phyloP scores from a whole-genome alignment of 2,888 invertebrate genomes.

The Harmothoe impar region DNA sequence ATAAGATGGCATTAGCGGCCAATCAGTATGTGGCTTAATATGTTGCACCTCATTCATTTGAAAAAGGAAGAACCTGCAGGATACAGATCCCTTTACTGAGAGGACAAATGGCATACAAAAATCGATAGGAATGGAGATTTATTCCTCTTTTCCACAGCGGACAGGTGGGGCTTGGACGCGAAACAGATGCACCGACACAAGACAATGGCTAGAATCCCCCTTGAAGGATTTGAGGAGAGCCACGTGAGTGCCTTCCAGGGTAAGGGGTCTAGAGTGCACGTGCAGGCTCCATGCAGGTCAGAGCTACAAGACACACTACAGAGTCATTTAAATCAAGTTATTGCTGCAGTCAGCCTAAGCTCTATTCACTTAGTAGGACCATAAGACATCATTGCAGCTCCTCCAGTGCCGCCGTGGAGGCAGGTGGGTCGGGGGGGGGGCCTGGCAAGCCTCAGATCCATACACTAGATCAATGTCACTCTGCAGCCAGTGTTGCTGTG shows the following conservation, averaged over 20 bases:
- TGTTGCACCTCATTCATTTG: too few species aligned
- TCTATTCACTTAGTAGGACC: neutral
- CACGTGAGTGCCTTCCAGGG: neutral
- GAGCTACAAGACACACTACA: neutral
- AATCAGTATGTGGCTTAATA: too few species aligned
- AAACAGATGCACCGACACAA: too few species aligned
- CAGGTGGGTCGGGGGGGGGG: neutral
- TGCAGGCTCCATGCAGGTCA: neutral
- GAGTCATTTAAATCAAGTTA: constrained; percentile 28
- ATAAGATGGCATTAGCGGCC: too few species aligned
- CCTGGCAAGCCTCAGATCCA: neutral
- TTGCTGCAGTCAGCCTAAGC: neutral
- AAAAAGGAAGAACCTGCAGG: too few species aligned
- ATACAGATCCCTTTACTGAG: too few species aligned
- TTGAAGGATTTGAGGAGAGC: neutral
- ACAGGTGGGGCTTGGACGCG: too few species aligned
- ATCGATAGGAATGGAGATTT: too few species aligned
- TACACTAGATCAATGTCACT: neutral
- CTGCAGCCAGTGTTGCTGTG: neutral
- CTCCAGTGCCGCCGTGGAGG: neutral
- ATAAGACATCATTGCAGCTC: constrained; percentile 10
- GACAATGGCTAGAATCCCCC: too few species aligned
- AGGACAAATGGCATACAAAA: too few species aligned
- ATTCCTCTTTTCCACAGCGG: too few species aligned
- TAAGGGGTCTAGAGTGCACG: neutral